A percentile compares a stretch with the other conserved stretches of the same genome.
phyloP scores from a whole-genome alignment of 2,113 vertebrate species.

The Grus americana region DNA sequence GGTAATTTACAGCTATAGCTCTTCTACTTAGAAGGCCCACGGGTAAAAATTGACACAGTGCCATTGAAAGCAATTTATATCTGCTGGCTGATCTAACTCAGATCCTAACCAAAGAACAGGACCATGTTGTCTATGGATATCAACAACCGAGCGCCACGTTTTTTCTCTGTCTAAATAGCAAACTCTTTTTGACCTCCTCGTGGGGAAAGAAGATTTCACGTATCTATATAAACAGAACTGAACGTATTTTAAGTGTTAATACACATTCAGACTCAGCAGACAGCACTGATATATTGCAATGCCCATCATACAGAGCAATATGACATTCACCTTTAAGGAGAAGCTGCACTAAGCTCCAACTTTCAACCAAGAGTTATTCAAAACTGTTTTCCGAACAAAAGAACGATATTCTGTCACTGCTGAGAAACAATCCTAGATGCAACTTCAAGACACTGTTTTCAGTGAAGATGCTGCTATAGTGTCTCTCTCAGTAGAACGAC shows the following conservation, averaged over 20 bases:
- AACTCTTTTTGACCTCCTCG: background rate
- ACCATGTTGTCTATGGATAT: fast-evolving
- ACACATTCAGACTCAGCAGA: background rate
- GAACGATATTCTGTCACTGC: background rate
- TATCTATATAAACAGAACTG: background rate
- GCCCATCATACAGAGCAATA: background rate
- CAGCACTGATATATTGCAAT: background rate
- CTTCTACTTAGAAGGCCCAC: background rate
- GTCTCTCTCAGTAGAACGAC: background rate
- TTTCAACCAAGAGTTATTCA: background rate
- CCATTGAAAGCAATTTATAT: background rate
- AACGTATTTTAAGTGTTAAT: background rate
- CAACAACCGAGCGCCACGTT: fast-evolving
- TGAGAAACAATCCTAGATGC: background rate
- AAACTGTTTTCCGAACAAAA: background rate
- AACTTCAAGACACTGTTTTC: background rate
- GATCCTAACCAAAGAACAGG: background rate
- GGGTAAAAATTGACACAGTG: background rate
- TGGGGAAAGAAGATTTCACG: background rate
- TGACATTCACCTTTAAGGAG: background rate
- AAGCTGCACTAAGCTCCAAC: background rate
- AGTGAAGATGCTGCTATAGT: background rate
- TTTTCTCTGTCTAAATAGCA: background rate
- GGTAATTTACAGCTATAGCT: background rate
- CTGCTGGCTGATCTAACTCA: background rate